Evolutionary conservation across 2,797 vertebrate species (phyloP).

Genomic region (Acanthurus tractus): DNA sequence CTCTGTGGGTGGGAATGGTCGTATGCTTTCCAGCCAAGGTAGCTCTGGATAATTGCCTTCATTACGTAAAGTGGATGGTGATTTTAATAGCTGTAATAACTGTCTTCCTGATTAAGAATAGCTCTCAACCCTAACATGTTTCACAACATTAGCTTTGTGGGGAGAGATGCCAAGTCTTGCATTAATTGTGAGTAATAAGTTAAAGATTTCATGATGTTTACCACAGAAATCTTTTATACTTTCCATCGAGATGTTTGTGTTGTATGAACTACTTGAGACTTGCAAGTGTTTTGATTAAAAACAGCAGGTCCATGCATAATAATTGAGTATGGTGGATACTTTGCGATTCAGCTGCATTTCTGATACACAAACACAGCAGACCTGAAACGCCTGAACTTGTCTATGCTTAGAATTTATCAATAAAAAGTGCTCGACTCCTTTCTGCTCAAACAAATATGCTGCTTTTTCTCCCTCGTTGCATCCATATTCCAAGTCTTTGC

Average conservation of each 20-base stretch:
- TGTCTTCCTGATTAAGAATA: conserved; percentile 83
- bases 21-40: conserved; percentile 67
- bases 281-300: not conserved
- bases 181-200: conserved; percentile 60
- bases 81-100: conserved; percentile 86
- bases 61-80: conserved; percentile 86
- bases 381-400: not conserved
- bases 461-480: not conserved
- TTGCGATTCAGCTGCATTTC: not conserved
- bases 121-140: conserved; percentile 72
- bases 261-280: not conserved
- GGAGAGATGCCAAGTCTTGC: conserved; percentile 48
- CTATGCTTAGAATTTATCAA: not conserved
- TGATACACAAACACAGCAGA: not conserved
- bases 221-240: conserved; percentile 16
- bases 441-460: conserved; percentile 4
- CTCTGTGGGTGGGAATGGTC: conserved; percentile 69
- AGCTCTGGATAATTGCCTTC: conserved; percentile 82
- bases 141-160: conserved; percentile 78
- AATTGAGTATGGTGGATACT: not conserved
- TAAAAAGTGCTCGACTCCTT: not conserved
- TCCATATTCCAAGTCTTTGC: conserved; percentile 5
- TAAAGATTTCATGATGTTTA: conserved; percentile 40
- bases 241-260: conserved; percentile 4
- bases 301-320: not conserved